A percentile compares a stretch with the other conserved stretches of the same genome.
phyloP scores from a whole-genome alignment of 2,797 vertebrate genomes.

The Crenuchus spilurus region DNA sequence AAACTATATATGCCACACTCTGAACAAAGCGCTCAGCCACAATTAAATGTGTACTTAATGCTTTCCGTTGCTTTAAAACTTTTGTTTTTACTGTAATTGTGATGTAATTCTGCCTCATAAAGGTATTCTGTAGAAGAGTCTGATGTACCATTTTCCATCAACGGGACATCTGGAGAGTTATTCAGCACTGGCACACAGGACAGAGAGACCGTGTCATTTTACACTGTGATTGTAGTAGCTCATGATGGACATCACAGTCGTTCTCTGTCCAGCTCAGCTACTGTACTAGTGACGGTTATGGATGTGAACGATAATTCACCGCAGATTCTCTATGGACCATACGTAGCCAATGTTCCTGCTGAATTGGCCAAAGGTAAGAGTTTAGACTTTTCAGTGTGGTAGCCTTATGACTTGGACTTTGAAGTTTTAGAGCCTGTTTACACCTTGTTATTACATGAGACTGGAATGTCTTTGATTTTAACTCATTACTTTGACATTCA shows the following conservation, averaged over 20 bases:
- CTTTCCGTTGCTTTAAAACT: too few species aligned
- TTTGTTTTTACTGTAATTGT: too few species aligned
- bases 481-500: too few species aligned
- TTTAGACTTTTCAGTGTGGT: too few species aligned
- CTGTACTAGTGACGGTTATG: slow-evolving; percentile 70
- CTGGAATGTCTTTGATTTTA: too few species aligned
- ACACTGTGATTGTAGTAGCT: slow-evolving; percentile 69
- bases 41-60: not conserved
- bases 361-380: slow-evolving; percentile 66
- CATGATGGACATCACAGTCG: slow-evolving; percentile 66
- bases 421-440: too few species aligned
- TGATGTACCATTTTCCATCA: slow-evolving; percentile 71
- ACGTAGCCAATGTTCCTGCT: slow-evolving; percentile 74
- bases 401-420: too few species aligned
- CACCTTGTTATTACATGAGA: too few species aligned
- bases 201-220: slow-evolving; percentile 70
- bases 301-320: slow-evolving; percentile 80
- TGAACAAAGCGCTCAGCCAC: too few species aligned
- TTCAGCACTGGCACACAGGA: slow-evolving; percentile 70
- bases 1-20: too few species aligned
- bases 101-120: slow-evolving; percentile 8
- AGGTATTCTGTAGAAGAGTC: slow-evolving; percentile 73
- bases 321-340: slow-evolving; percentile 76
- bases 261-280: slow-evolving; percentile 71
- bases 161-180: slow-evolving; percentile 74